phyloP scores from a whole-genome alignment of 92 coral and sea anemone species.

The Siderastrea siderea region DNA sequence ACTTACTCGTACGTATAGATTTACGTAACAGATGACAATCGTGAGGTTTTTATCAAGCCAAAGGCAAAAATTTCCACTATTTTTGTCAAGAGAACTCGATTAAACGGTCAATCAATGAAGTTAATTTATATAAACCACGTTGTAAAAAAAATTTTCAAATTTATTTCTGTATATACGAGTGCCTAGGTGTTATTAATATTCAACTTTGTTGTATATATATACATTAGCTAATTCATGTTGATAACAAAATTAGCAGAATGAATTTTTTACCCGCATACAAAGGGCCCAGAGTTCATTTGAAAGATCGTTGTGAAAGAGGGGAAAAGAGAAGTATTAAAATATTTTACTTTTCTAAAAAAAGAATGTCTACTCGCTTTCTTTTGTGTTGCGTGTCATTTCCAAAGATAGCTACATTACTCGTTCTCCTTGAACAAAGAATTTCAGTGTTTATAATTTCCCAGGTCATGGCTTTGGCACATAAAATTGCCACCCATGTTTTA shows the following conservation, averaged over 20 bases:
- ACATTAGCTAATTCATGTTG: constrained; percentile 16
- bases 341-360: constrained; percentile 29
- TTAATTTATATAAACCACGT: constrained; percentile 5
- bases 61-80: background rate
- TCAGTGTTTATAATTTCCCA: constrained; percentile 14
- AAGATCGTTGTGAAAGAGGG: background rate
- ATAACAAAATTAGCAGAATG: background rate
- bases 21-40: background rate
- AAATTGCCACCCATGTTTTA: background rate
- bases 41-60: background rate
- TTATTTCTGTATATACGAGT: constrained; percentile 30
- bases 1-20: background rate
- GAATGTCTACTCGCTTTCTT: background rate
- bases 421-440: background rate
- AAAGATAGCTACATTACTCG: constrained; percentile 21
- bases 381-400: constrained; percentile 8
- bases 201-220: constrained; percentile 28
- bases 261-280: constrained; percentile 15
- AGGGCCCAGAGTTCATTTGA: constrained; percentile 7
- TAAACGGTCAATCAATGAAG: background rate
- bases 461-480: background rate
- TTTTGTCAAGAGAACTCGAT: constrained; percentile 12
- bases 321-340: background rate
- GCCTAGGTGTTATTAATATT: constrained; percentile 19
- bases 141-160: constrained; percentile 29